Conservation (phyloP, 2,113 vertebrate genomes). For the Tenebrosternarchus preto region DNA sequence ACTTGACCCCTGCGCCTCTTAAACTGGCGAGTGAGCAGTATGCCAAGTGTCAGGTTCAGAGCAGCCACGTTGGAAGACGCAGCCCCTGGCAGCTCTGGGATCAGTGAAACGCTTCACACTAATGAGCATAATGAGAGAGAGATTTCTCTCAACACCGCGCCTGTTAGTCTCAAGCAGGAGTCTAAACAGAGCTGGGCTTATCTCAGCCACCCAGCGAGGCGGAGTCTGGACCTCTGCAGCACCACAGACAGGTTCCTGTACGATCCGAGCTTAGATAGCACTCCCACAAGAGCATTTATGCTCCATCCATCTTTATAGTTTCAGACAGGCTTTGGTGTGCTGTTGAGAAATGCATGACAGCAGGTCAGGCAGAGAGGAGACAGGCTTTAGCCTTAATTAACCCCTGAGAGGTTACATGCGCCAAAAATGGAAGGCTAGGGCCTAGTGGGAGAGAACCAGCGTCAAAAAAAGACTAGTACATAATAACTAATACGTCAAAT, state of each 20-base stretch:
- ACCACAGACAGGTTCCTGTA: constrained; percentile 45
- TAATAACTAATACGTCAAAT: neutral
- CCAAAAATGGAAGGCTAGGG: constrained; percentile 13
- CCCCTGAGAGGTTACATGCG: constrained; percentile 45
- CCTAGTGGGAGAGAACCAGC: neutral
- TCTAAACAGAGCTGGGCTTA: constrained; percentile 58
- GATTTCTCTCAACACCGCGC: constrained; percentile 51
- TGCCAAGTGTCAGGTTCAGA: constrained; percentile 47
- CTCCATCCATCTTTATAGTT: constrained; percentile 59
- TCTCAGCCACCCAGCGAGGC: constrained; percentile 53
- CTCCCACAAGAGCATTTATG: constrained; percentile 54
- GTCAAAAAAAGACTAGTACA: neutral
- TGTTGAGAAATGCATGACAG: constrained; percentile 53
- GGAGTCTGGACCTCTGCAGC: constrained; percentile 42
- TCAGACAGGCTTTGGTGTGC: constrained; percentile 49
- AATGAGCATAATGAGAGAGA: constrained; percentile 51
- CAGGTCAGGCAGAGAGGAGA: constrained; percentile 46
- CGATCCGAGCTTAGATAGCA: constrained; percentile 55
- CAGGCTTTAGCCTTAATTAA: constrained; percentile 57
- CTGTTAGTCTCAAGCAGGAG: constrained; percentile 47
- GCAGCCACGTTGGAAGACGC: constrained; percentile 20
- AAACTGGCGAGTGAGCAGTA: constrained; percentile 54
- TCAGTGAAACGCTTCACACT: constrained; percentile 41
- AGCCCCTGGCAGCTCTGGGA: constrained; percentile 9
- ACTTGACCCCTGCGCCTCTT: constrained; percentile 45